A percentile compares a stretch with the other conserved stretches of the same genome.
Evolutionary conservation across 1,140 invertebrate species (phyloP).

Genomic region (Drosophila rhopaloa): DNA sequence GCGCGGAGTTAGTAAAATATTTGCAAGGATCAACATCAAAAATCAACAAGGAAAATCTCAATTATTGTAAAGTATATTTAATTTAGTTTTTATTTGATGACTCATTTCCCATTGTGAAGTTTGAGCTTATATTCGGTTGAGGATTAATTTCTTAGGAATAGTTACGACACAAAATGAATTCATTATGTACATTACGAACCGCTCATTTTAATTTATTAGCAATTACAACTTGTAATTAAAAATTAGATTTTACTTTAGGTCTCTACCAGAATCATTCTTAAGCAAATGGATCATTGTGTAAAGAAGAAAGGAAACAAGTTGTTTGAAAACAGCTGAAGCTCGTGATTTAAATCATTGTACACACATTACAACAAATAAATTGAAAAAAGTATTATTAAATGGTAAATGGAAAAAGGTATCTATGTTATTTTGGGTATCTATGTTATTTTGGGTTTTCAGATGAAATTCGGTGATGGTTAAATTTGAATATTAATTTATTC

Average conservation of each 20-base stretch:
- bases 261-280: slow-evolving; percentile 44
- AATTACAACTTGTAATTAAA: slow-evolving; percentile 27
- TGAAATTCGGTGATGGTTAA: no score
- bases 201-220: slow-evolving; percentile 69
- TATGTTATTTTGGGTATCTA: neutral
- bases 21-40: slow-evolving; percentile 50
- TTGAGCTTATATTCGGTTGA: slow-evolving; percentile 42
- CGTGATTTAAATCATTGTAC: slow-evolving; percentile 78
- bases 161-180: slow-evolving; percentile 39
- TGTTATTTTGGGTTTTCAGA: neutral
- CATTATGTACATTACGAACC: slow-evolving; percentile 71
- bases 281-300: slow-evolving; percentile 59
- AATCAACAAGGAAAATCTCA: slow-evolving; percentile 46
- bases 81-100: slow-evolving; percentile 22
- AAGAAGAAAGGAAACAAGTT: slow-evolving; percentile 52
- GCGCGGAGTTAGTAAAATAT: slow-evolving; percentile 78
- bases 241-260: slow-evolving; percentile 40
- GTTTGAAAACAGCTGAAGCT: slow-evolving; percentile 64
- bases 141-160: slow-evolving; percentile 36
- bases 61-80: slow-evolving; percentile 49
- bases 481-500: no score
- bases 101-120: slow-evolving; percentile 12
- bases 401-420: slow-evolving; percentile 34
- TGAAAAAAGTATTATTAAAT: slow-evolving; percentile 79
- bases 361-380: slow-evolving; percentile 79